Base-by-base conservation (phyloP, 2,113 vertebrate genomes). In the Oxyruncus cristatus region DNA sequence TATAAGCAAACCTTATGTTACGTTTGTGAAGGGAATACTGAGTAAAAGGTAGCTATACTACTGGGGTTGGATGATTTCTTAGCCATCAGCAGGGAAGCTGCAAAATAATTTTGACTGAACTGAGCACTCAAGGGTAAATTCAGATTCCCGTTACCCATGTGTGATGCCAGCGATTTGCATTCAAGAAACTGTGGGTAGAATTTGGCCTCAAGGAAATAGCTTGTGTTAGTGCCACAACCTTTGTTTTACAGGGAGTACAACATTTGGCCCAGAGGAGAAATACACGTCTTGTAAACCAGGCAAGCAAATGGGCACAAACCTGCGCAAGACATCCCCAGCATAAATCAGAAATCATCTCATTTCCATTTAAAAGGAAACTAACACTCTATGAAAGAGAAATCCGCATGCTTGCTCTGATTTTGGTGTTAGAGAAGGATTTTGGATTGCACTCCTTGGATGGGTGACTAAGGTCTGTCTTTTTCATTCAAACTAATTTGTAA, bases 61-160 rank as follows among this genome's bases (percentile, higher is more conserved):
- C 32, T 70, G 75, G 32, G 52, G 55, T 30, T 92, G 84, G 85
- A 88, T 95, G 92, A 95, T 95, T 95, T 96, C 70, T 89, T 67
- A 81, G 74, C 83, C 88, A 93, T 95, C 94, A 97, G 77, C 63
- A 78, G 41, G 42, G 83, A 96, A 96, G 59, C 84, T 76, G 80
- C 83, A 96, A 97, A 96, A 96, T 94, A 90, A 96, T 91, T 96
- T 92, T 83, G 83, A 88, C 80, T 85, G 88, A 95, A 89, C 93
- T 72, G 85, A 96, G 71, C 82, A 74, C 91, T 95, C 95, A 96
- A 94, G 90, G 80, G 74, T 93, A 95, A 97, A 96, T 88, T 93
- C 84, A 74, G 70, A 83, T 93, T 95, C 92, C 92, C 59, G 80
- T 86, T 97, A 96, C 93, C 62, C 33, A 27, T 88, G 91, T 78